Evolutionary conservation across 2,888 invertebrate genomes (phyloP), one percentile per base, ranked within the genome.

Genomic region (Trisateles emortualis): DNA sequence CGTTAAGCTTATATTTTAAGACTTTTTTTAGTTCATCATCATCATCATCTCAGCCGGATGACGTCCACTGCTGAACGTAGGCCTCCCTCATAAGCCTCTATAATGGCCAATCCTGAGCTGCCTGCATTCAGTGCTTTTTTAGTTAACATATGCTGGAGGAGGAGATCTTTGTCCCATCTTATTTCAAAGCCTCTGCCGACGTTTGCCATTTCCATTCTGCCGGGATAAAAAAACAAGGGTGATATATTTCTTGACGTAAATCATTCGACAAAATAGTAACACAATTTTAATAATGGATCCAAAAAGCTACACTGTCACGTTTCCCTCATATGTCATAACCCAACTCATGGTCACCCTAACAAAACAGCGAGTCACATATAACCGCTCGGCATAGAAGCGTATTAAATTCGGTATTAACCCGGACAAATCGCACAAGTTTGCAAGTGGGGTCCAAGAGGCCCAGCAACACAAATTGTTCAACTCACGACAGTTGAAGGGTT

Each of bases 391-490:
- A 72, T 65, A 66, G 54, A 70, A 70, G 69, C 74, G 76, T 79
- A 82, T 86, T 87, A 88, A 87, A 85, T 81, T 82, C 75, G 72
- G 81, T 80, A 85, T 84, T 87, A 86, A 81, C 74, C 64, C 74
- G 76, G 78, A 73, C 72, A 84, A 86, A 88, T 87, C 83, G 86
- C 64, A 62, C 72, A 83, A 86, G 79, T 85, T 84, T 72, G 66
- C 72, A 78, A 82, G 80, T 79, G 71, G 79, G 82, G 79, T 81
- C 76, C 69, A 71, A 73, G 76, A 72, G 78, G 70, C 71, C 74
- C 78, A 78, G 74, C 73, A 64, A 66, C 63, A 64, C 76, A 56
- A 71, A 69, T 64, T 71, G 62, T 62, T 79, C 74, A 72, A 67
- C 77, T 55, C 57, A 71, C 69, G 64, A 61, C 52, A 71, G 67